Evolutionary conservation across 2,797 vertebrate species (phyloP), one percentile per base, ranked within the genome.

Genomic region (Helostoma temminkii): DNA sequence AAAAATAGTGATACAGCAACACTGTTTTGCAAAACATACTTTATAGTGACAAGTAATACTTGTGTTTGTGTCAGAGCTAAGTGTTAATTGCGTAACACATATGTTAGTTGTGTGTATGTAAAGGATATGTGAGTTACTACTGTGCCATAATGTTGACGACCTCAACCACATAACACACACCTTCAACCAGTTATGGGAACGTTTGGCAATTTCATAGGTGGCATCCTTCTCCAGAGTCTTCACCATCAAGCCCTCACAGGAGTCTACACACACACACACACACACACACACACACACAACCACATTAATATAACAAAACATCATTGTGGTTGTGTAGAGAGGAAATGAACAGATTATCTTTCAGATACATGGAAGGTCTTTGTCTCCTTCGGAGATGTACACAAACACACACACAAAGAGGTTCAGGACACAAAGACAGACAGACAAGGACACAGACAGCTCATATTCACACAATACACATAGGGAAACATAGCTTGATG

Each of bases 111-210:
- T 48, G 41, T n/a, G n/a, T 0, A 6, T 26, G 26, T 12, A 15
- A 39, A 10, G 55, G 16, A n/a, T 4, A 16, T 5, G 3, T 4
- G 14, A 43, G 9, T 42, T 71, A 50, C 7, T 26, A 22, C 7
- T 25, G 18, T 25, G 42, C 56, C 26, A 32, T 21, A 24, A 28
- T 19, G 18, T 0, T 3, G 18, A 53, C n/a, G 2, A 16, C 22
- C 19, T 5, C 30, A 30, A 7, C 24, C 26, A 43, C 46, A 58
- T 26, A n/a, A 32, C 30, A 66, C 79, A 74, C 71, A 98, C 96
- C 96, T 98, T 98, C 41, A 97, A 93, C 96, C 96, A 98, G 80
- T 97, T 98, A 82, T 96, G 96, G 0, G 96, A 97, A 16, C 96
- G 94, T 78, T 96, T 98, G 42, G 96, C 96, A 6, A 97, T 97